Evolutionary conservation across 2,113 vertebrate species (phyloP).

Genomic region (Gracilinanus agilis): DNA sequence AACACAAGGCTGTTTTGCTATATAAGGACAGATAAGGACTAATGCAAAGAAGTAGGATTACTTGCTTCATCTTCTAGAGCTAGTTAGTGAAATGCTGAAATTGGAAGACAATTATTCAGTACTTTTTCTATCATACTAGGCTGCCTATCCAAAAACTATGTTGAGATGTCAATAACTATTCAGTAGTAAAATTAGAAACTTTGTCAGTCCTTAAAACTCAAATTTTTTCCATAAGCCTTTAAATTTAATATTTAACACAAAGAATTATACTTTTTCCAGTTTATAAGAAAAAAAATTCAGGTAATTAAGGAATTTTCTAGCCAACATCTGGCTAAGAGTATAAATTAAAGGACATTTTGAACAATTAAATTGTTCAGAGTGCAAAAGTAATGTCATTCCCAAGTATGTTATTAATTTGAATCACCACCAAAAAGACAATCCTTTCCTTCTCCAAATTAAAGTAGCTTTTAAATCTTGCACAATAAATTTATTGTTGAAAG

Average conservation of each 20-base stretch:
- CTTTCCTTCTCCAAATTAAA: slow-evolving; percentile 54
- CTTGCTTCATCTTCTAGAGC: too few species aligned
- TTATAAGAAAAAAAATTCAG: slow-evolving; percentile 62
- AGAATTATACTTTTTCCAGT: slow-evolving; percentile 23
- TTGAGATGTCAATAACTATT: slow-evolving; percentile 31
- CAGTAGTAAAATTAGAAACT: background rate
- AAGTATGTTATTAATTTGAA: slow-evolving; percentile 59
- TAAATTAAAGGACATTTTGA: background rate
- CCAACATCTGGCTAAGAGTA: background rate
- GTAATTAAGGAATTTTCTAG: slow-evolving; percentile 40
- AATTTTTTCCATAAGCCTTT: slow-evolving; percentile 46
- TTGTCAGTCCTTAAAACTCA: slow-evolving; percentile 48
- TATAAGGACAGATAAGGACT: too few species aligned
- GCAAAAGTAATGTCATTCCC: background rate
- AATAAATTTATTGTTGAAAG: slow-evolving; percentile 77
- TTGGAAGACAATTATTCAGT: too few species aligned
- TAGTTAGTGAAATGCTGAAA: background rate
- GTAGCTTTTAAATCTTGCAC: slow-evolving; percentile 68
- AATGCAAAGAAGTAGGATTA: too few species aligned
- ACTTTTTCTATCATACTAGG: too few species aligned
- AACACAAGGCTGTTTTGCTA: too few species aligned
- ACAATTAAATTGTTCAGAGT: slow-evolving; percentile 67
- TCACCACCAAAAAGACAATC: slow-evolving; percentile 54
- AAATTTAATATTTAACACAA: slow-evolving; percentile 46
- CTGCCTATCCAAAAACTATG: slow-evolving; percentile 14